phyloP scores from a whole-genome alignment of 2,113 vertebrate genomes.

The Melanostigma gelatinosum region DNA sequence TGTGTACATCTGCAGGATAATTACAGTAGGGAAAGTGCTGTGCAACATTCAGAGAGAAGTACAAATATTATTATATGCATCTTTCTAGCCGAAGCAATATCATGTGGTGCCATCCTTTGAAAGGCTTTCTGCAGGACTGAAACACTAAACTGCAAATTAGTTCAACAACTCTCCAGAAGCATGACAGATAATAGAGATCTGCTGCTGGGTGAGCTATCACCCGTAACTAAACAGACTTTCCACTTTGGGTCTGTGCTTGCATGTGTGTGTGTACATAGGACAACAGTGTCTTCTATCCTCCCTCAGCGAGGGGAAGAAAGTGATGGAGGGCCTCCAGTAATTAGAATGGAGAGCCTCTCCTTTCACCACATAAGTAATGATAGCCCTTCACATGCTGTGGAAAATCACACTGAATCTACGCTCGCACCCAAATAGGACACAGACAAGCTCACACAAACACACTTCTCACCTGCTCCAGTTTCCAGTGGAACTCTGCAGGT shows the following conservation, averaged over 20 bases:
- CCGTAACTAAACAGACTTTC: constrained; percentile 56
- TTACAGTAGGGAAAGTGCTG: not conserved
- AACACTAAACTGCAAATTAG: constrained; percentile 58
- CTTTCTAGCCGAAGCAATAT: constrained; percentile 5
- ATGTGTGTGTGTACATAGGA: constrained; percentile 14
- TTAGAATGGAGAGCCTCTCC: constrained; percentile 67
- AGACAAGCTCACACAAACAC: constrained; percentile 23
- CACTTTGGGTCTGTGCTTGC: constrained; percentile 22
- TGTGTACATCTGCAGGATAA: constrained; percentile 1
- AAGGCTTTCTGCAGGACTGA: constrained; percentile 30
- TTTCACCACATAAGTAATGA: constrained; percentile 60
- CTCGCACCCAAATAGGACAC: constrained; percentile 26
- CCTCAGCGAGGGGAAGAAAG: constrained; percentile 49
- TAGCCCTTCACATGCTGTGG: constrained; percentile 55
- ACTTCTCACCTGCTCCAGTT: constrained; percentile 93
- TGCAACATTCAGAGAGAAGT: constrained; percentile 13
- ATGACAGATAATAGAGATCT: constrained; percentile 55
- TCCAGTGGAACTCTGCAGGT: constrained; percentile 98
- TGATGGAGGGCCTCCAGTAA: constrained; percentile 67
- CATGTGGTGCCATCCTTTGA: constrained; percentile 14
- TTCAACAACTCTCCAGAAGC: constrained; percentile 51
- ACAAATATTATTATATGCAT: not conserved
- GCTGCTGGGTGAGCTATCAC: constrained; percentile 60
- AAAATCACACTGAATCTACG: constrained; percentile 49
- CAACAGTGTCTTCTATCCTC: constrained; percentile 44